Evolutionary conservation across 2,888 invertebrate species (phyloP), one percentile per base, ranked within the genome.

Genomic region (Diogma glabrata): DNA sequence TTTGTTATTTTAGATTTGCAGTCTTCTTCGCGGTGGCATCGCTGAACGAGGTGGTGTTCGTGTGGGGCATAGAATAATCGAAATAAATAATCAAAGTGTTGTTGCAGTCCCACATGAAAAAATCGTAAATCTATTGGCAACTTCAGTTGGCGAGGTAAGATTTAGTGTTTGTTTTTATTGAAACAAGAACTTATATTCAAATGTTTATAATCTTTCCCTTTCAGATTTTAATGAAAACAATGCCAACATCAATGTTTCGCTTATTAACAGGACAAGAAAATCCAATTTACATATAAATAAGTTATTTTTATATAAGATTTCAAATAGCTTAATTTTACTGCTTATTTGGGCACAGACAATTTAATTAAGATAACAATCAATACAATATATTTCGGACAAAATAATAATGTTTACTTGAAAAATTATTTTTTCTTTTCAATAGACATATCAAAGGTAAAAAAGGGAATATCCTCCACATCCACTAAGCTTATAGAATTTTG

Each of bases 231-330:
- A 99, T 99, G 97, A 99, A 99, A 76, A 99, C 99, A 54, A 99
- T 99, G 99, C 99, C 99, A 62, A 99, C 99, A 59, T 97, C 97
- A 58, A 99, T 99, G 94, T 99, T 96, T 78, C 84, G 97, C 64
- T 79, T 99, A 67, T 77, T 99, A 66, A 99, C 99, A 60, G 99
- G 99, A 55, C 99, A 99, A 75, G 99, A 99, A 76, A 92, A 93
- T 71, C 99, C 99, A 60, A 88, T 96, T 73, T 99, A 95, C 75
- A 96, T 99, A 75, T 97, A 87, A 77, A 45, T 23, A 33, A n/a
- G n/a, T n/a, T n/a, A n/a, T n/a, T n/a, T n/a, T n/a, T n/a, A n/a
- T n/a, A n/a, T n/a, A n/a, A n/a, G n/a, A n/a, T n/a, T n/a, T n/a
- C n/a, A n/a, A n/a, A n/a, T n/a, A n/a, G n/a, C n/a, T n/a, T n/a